These are phyloP conservation scores for Papilio polytes DNA, from an alignment of 1,140 invertebrate genomes.

Conservation along the genomic window DNA sequence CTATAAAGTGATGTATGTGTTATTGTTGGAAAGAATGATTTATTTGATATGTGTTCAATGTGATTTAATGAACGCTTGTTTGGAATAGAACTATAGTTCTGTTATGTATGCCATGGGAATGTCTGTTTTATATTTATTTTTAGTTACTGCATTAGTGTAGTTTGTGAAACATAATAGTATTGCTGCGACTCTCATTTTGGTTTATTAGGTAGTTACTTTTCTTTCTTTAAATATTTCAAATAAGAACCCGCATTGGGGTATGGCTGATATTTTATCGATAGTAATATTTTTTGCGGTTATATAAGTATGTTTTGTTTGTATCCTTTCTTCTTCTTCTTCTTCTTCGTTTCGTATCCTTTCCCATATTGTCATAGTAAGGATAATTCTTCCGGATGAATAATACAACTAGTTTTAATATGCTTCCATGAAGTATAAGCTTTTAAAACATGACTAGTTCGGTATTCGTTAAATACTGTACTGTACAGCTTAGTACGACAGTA, in stretches of 20 bases:
- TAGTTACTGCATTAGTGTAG: not conserved
- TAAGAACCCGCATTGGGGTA: too few species aligned
- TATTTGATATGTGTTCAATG: not conserved
- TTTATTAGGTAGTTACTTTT: too few species aligned
- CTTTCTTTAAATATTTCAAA: not conserved
- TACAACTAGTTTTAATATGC: too few species aligned
- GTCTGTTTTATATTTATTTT: not conserved
- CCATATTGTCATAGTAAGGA: too few species aligned
- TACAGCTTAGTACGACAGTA: constrained; percentile 5
- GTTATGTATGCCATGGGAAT: not conserved
- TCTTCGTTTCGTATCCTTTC: too few species aligned
- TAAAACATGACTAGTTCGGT: not conserved
- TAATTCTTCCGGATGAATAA: too few species aligned
- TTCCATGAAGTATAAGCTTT: not conserved
- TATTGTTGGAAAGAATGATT: constrained; percentile 1
- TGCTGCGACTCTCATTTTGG: too few species aligned
- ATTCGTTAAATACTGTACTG: not conserved
- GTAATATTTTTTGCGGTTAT: too few species aligned
- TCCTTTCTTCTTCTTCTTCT: too few species aligned
- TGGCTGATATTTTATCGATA: too few species aligned
- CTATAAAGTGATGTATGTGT: not conserved
- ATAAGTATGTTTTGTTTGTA: too few species aligned
- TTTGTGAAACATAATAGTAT: not conserved
- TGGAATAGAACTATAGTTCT: not conserved
- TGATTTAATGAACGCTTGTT: not conserved